These are phyloP conservation scores for Mus caroli DNA, from an alignment of 2,797 vertebrate species.

Conservation along the genomic window DNA sequence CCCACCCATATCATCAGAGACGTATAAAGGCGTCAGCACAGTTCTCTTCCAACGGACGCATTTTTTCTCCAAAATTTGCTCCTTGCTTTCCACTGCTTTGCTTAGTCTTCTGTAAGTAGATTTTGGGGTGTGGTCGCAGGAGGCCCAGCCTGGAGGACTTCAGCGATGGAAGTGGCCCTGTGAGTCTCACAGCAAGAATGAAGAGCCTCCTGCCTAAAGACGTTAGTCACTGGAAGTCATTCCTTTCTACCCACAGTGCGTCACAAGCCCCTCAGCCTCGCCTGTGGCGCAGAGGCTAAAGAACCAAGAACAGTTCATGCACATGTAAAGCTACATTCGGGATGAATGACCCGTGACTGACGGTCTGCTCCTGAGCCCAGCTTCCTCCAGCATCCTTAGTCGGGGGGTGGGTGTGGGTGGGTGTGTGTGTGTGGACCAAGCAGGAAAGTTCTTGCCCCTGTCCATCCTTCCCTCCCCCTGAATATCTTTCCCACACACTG, in stretches of 20 bases:
- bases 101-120: background rate
- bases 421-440: accelerated
- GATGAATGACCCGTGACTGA: background rate
- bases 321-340: background rate
- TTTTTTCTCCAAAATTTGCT: background rate
- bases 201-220: background rate
- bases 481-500: background rate
- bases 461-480: accelerated
- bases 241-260: background rate
- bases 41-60: background rate
- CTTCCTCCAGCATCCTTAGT: too few species aligned
- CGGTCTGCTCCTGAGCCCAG: background rate
- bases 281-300: background rate
- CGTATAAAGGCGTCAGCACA: background rate
- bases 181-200: background rate
- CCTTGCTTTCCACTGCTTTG: background rate
- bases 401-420: background rate
- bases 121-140: background rate
- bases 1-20: background rate
- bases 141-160: background rate
- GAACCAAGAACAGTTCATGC: background rate
- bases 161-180: background rate
- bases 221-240: background rate
- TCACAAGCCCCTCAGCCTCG: background rate
- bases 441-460: background rate